A percentile compares a stretch with the other conserved stretches of the same genome.
Evolutionary conservation across 2,797 vertebrate species (phyloP).

Genomic region (Lateolabrax maculatus): DNA sequence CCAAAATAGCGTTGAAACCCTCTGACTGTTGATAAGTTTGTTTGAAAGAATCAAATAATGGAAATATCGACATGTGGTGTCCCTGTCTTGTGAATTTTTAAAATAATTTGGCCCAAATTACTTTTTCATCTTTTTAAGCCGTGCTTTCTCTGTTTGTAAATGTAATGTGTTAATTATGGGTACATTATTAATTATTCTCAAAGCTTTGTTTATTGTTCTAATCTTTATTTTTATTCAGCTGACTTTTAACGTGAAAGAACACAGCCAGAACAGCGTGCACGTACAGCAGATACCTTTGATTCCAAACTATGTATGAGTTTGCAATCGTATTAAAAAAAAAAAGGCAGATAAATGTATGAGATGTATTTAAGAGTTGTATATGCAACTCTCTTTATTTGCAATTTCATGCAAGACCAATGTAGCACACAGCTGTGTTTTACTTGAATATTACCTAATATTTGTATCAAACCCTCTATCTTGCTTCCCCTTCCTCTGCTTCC

Average conservation of each 20-base stretch:
- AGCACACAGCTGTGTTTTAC: not conserved
- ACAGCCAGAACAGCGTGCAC: not conserved
- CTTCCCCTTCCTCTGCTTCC: slow-evolving; percentile 24
- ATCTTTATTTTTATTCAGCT: not conserved
- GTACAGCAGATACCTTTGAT: not conserved
- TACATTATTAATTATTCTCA: not conserved
- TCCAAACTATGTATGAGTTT: not conserved
- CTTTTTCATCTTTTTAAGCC: not conserved
- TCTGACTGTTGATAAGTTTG: not conserved
- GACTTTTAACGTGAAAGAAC: not conserved
- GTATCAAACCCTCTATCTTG: not conserved
- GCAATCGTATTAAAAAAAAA: not conserved
- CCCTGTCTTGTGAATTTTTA: not conserved
- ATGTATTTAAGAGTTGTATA: no score
- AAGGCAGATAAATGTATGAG: not conserved
- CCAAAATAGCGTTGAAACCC: not conserved
- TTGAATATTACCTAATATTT: not conserved
- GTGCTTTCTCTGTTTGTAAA: no score
- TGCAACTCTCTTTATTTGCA: not conserved
- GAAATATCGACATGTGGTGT: not conserved
- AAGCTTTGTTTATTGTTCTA: not conserved
- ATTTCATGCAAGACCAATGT: not conserved
- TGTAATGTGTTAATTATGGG: no score
- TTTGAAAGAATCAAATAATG: not conserved
- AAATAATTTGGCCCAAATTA: not conserved